These are phyloP conservation scores for Drosophila kanekoi DNA, from an alignment of 2,888 invertebrate species.

Conservation along the genomic window DNA sequence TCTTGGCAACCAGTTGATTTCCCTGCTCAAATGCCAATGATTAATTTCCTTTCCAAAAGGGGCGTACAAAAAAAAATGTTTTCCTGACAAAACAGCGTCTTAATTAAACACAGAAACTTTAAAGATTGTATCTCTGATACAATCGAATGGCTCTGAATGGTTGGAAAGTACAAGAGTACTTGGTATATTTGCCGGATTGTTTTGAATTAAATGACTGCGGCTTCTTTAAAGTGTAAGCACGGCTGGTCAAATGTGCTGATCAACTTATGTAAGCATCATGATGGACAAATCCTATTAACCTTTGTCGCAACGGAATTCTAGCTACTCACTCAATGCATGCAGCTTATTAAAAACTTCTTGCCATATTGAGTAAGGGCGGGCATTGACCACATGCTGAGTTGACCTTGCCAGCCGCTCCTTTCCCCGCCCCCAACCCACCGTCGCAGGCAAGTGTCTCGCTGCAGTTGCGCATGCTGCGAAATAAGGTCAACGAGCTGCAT, in stretches of 20 bases:
- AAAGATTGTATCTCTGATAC: background rate
- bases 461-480: conserved; percentile 10
- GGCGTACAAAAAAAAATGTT: background rate
- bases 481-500: conserved; percentile 20
- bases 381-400: conserved; percentile 17
- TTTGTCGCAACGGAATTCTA: too few species aligned
- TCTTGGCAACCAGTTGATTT: background rate
- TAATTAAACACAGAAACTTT: background rate
- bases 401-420: background rate
- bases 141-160: background rate
- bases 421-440: too few species aligned
- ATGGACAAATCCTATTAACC: background rate
- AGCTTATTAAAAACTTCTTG: too few species aligned
- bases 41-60: background rate
- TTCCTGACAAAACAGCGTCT: background rate
- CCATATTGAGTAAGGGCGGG: conserved; percentile 6
- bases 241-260: background rate
- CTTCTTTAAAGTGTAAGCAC: background rate
- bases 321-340: too few species aligned
- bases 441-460: conserved; percentile 1
- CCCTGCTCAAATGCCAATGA: background rate
- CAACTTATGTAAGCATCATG: background rate
- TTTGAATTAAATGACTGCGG: background rate
- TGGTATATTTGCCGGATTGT: background rate
- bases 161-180: background rate